Evolutionary conservation across 2,113 vertebrate species (phyloP).

Genomic region (Seriola dumerili): DNA sequence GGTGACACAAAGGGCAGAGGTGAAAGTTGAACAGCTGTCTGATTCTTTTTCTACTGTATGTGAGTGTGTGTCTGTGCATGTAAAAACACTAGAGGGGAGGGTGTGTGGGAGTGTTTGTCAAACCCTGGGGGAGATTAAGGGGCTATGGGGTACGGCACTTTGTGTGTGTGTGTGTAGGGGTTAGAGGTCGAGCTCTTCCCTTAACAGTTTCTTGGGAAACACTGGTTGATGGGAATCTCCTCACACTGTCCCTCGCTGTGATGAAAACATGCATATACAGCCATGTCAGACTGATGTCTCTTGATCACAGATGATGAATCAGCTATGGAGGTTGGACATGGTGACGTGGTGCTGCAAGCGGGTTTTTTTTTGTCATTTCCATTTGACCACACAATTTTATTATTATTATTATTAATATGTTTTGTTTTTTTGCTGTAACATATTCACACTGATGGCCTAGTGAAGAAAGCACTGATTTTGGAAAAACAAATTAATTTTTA

Average conservation of each 20-base stretch:
- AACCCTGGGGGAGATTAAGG: slow-evolving; percentile 11
- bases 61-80: slow-evolving; percentile 4
- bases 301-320: not conserved
- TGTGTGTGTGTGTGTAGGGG: not conserved
- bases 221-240: slow-evolving; percentile 70
- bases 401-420: too few relatives aligned
- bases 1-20: slow-evolving; percentile 43
- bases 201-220: slow-evolving; percentile 63
- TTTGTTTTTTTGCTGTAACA: too few relatives aligned
- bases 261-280: not conserved
- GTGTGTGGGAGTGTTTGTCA: slow-evolving; percentile 41
- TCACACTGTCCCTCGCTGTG: slow-evolving; percentile 1
- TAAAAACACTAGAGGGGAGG: slow-evolving; percentile 26
- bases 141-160: not conserved
- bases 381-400: too few relatives aligned
- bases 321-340: too few relatives aligned
- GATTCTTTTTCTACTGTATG: not conserved
- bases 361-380: too few relatives aligned
- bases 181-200: slow-evolving; percentile 48
- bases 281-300: not conserved
- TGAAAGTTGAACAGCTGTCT: slow-evolving; percentile 52
- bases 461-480: too few relatives aligned
- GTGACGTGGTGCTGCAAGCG: too few relatives aligned
- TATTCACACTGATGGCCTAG: too few relatives aligned
- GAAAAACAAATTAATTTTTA: too few relatives aligned